These are phyloP conservation scores for Drosophila neutralis DNA, from an alignment of 2,888 invertebrate genomes.

Conservation along the genomic window DNA sequence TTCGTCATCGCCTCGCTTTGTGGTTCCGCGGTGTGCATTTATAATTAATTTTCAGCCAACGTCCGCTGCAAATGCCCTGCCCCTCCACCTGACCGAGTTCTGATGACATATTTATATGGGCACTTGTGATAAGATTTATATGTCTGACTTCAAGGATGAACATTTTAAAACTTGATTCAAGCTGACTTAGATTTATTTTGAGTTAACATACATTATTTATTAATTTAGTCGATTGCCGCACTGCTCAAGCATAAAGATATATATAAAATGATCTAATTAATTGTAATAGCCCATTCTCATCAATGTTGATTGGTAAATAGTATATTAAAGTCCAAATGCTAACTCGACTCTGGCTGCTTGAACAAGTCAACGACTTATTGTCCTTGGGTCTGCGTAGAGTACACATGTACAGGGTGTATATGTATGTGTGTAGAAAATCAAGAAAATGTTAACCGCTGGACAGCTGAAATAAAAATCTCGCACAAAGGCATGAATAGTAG, in stretches of 20 bases:
- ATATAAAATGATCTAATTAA: neutral
- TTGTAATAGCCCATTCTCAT: neutral
- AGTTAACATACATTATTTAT: neutral
- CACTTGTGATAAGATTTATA: neutral
- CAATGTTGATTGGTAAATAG: neutral
- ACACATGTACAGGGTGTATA: too few relatives aligned
- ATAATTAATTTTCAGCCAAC: constrained; percentile 12
- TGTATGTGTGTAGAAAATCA: neutral
- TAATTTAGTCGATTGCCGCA: neutral
- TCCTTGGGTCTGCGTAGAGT: neutral
- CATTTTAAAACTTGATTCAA: neutral
- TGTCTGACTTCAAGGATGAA: neutral
- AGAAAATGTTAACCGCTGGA: constrained; percentile 10
- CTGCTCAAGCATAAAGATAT: neutral
- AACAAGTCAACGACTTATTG: neutral
- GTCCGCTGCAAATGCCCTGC: neutral
- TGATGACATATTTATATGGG: neutral
- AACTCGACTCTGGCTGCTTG: neutral
- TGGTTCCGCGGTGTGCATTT: neutral
- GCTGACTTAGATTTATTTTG: neutral
- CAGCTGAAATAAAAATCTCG: constrained; percentile 9
- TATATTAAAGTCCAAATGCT: neutral
- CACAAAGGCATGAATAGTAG: constrained; percentile 41
- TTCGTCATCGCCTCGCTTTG: constrained; percentile 4
- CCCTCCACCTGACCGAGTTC: neutral